Evolutionary conservation across 1,140 invertebrate species (phyloP).

Genomic region (Drosophila oshimai): DNA sequence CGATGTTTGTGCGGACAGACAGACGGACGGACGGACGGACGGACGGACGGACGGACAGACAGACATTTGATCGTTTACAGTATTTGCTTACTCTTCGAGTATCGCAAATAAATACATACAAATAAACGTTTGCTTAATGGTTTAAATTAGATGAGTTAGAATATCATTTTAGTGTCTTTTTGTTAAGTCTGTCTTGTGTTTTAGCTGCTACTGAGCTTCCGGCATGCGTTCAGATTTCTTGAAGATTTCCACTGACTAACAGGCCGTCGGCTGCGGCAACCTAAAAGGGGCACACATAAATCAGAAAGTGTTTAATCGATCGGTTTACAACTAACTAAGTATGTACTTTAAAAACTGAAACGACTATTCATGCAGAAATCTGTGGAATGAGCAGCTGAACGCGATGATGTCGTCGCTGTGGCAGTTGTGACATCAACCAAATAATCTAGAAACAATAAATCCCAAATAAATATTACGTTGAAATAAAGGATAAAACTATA

Average conservation of each 20-base stretch:
- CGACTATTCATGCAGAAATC: constrained; percentile 45
- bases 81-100: too few species aligned
- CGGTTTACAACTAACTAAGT: constrained; percentile 1
- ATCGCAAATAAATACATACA: constrained; percentile 63
- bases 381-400: constrained; percentile 35
- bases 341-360: constrained; percentile 11
- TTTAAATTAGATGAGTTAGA: constrained; percentile 42
- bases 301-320: constrained; percentile 1
- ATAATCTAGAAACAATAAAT: constrained; percentile 68
- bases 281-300: constrained; percentile 48
- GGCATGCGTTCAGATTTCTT: not conserved
- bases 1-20: too few species aligned
- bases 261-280: constrained; percentile 55
- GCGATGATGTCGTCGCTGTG: constrained; percentile 26
- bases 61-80: too few species aligned
- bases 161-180: constrained; percentile 65
- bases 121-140: constrained; percentile 58
- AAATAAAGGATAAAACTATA: not conserved
- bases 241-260: constrained; percentile 38
- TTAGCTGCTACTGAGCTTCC: not conserved
- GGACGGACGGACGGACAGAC: too few species aligned
- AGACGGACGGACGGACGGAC: too few species aligned
- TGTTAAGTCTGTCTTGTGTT: constrained; percentile 18
- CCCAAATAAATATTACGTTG: constrained; percentile 26
- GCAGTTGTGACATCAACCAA: constrained; percentile 56